Evolutionary conservation across 53 echinoderm and acorn worm species (phyloP), one percentile per base, ranked within the genome.

Genomic region (Luidia sarsii): DNA sequence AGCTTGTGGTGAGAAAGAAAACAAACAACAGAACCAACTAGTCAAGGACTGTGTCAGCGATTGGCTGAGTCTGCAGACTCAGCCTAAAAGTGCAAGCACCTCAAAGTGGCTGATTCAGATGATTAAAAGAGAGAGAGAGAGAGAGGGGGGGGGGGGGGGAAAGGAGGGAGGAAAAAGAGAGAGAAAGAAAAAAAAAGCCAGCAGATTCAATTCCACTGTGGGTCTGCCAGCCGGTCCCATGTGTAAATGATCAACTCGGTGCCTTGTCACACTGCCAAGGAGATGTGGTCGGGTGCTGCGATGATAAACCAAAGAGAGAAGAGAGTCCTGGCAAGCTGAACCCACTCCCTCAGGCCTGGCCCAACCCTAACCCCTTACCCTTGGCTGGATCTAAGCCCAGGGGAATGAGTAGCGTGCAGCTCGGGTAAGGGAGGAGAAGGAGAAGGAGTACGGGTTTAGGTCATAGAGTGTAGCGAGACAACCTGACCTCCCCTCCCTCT

Each of bases 31-130:
- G n/a, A n/a, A n/a, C n/a, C n/a, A n/a, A 46, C n/a, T n/a, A 30
- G 31, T 46, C 57, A 46, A 22, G 6, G 57, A 60, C 77, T 30
- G 61, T 59, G 19, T 6, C 41, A 48, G 60, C 21, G 67, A 13
- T 31, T 31, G 54, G 33, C 28, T 34, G 24, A 74, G 41, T 77
- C 61, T 39, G 32, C 46, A 28, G 25, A n/a, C n/a, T n/a, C n/a
- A n/a, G n/a, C n/a, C 62, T 20, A 22, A 77, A 77, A 77, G 77
- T 77, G 61, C 77, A 77, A 77, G 77, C 7, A 61, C 77, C 77
- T 41, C 11, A 7, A 41, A 13, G 20, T 19, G 8, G 8, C 46
- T 46, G 8, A 15, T 46, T 10, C 46, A 8, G 8, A 10, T 46
- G 15, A 15, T 46, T 8, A 10, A 15, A 10, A 15, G 8, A 15